A percentile compares a stretch with the other conserved stretches of the same genome.
Conservation (phyloP, 2,797 vertebrate genomes). For the Eupleurogrammus muticus region DNA sequence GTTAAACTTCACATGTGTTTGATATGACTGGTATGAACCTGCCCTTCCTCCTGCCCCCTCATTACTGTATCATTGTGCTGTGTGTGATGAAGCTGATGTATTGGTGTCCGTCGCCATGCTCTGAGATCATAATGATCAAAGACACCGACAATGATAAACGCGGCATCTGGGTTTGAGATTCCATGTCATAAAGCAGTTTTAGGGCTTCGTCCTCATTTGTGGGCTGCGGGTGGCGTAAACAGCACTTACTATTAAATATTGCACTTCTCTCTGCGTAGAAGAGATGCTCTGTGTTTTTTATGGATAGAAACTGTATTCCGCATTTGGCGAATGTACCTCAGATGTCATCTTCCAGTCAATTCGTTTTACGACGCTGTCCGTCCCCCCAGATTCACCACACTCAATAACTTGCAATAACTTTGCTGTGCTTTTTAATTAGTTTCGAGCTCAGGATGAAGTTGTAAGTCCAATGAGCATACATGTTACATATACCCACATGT, state of each 20-base stretch:
- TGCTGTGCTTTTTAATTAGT: neutral
- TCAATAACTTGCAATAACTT: neutral
- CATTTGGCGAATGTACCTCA: neutral
- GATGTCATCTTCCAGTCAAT: neutral
- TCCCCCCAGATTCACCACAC: neutral
- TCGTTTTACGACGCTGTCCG: neutral
- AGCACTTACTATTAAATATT: constrained; percentile 4
- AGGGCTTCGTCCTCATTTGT: constrained; percentile 1
- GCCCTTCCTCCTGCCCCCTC: too few species aligned
- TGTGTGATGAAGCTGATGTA: neutral
- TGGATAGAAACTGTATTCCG: neutral
- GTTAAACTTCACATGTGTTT: too few species aligned
- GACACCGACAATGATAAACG: neutral
- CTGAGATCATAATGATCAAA: neutral
- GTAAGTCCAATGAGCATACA: neutral
- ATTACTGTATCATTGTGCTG: neutral
- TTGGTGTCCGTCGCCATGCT: neutral
- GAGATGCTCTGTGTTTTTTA: neutral
- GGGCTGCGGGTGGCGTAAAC: neutral
- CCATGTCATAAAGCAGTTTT: neutral
- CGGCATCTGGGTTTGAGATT: neutral
- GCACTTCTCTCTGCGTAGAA: neutral
- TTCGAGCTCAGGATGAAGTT: neutral
- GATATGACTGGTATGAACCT: too few species aligned
- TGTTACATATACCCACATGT: neutral